A percentile compares a stretch with the other conserved stretches of the same genome.
Conservation (phyloP, 2,888 invertebrate genomes). For the Agrenia bidenticulata region DNA sequence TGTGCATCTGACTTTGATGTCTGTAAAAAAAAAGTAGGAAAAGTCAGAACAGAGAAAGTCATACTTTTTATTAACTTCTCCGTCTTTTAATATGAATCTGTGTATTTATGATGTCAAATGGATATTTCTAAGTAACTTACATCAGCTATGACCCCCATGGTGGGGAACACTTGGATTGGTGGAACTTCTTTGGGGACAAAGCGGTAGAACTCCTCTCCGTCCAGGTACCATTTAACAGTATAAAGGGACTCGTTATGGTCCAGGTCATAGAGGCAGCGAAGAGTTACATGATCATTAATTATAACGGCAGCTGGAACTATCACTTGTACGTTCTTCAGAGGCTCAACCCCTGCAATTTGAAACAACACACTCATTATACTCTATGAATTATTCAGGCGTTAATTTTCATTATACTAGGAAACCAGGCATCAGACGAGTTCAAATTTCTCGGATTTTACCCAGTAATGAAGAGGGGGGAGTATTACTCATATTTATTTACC, state of each 20-base stretch:
- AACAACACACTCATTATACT: constrained; percentile 17
- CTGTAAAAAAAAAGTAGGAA: constrained; percentile 25
- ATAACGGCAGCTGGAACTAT: constrained; percentile 71
- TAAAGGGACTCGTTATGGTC: constrained; percentile 70
- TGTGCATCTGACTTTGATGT: constrained; percentile 51
- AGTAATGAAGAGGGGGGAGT: not conserved
- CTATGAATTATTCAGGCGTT: constrained; percentile 25
- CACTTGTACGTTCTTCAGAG: constrained; percentile 68
- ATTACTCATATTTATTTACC: constrained; percentile 17
- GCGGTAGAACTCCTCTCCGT: constrained; percentile 73
- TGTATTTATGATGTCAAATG: not conserved
- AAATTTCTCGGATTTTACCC: no score
- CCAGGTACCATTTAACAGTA: constrained; percentile 81
- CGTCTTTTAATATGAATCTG: not conserved
- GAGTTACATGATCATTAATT: constrained; percentile 67
- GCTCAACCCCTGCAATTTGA: constrained; percentile 49
- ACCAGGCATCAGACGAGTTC: not conserved
- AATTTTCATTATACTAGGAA: constrained; percentile 10
- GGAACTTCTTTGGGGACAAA: constrained; percentile 77
- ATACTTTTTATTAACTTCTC: not conserved
- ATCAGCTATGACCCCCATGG: constrained; percentile 73
- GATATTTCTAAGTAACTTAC: no score
- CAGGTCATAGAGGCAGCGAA: constrained; percentile 74
- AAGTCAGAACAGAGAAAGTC: not conserved
- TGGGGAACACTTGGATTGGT: constrained; percentile 70